Conservation (phyloP, 2,888 invertebrate species). For the Fissipunctia ypsillon region DNA sequence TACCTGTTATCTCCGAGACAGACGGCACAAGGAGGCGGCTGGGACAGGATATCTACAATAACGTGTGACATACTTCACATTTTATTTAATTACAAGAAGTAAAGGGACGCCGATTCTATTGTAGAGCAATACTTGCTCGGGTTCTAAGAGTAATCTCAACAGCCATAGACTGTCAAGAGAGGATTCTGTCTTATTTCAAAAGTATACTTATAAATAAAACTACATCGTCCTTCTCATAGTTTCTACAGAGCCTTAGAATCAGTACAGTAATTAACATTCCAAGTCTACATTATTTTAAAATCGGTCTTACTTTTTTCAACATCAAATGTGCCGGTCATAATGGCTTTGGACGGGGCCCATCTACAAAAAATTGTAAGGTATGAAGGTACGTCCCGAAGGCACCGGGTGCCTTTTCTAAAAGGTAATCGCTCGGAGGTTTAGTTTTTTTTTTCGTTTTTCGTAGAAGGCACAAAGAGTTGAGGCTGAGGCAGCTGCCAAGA, state of each 20-base stretch:
- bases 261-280: slow-evolving; percentile 73
- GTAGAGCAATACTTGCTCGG: background rate
- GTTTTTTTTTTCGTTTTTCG: slow-evolving; percentile 80
- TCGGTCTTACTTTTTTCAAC: slow-evolving; percentile 75
- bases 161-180: background rate
- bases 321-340: slow-evolving; percentile 85
- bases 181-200: background rate
- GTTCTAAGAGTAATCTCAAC: background rate
- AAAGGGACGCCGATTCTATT: slow-evolving; percentile 5
- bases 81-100: background rate
- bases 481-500: slow-evolving; percentile 83
- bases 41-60: slow-evolving; percentile 26
- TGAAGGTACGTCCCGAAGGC: slow-evolving; percentile 76
- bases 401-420: slow-evolving; percentile 83
- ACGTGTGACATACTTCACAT: slow-evolving; percentile 11
- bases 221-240: slow-evolving; percentile 8
- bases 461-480: slow-evolving; percentile 84
- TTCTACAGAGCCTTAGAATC: slow-evolving; percentile 44
- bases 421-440: slow-evolving; percentile 82
- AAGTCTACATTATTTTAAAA: slow-evolving; percentile 73
- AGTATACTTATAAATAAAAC: slow-evolving; percentile 15
- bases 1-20: slow-evolving; percentile 49
- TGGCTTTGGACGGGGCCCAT: slow-evolving; percentile 72
- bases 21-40: slow-evolving; percentile 51
- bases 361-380: slow-evolving; percentile 81